Conservation (phyloP, 1,140 invertebrate species). For the Marisa cornuarietis region DNA sequence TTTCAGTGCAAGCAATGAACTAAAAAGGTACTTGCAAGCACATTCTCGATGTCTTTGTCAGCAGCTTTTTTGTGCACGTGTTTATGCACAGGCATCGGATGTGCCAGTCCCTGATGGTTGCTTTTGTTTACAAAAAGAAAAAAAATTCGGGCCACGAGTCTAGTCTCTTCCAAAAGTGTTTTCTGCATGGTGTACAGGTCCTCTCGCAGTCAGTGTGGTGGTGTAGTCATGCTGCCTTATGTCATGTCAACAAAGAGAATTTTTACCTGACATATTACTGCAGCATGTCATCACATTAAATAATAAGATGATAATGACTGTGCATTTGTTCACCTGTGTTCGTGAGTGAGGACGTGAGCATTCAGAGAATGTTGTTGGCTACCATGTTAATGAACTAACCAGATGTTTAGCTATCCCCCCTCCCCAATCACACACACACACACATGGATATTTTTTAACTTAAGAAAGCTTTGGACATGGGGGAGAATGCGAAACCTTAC, state of each 20-base stretch:
- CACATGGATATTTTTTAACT: no score
- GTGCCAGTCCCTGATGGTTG: no score
- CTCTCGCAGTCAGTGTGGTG: background rate
- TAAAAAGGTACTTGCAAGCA: no score
- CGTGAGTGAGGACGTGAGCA: no score
- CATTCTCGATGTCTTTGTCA: no score
- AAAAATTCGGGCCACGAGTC: no score
- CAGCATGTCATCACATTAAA: background rate
- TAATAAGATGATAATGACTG: background rate
- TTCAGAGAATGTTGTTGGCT: background rate
- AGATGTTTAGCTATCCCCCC: background rate
- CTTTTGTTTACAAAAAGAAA: no score
- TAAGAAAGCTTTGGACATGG: background rate
- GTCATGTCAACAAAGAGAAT: slow-evolving; percentile 16
- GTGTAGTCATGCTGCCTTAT: background rate
- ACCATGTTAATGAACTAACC: no score
- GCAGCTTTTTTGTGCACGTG: background rate
- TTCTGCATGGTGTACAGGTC: background rate
- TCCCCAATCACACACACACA: background rate
- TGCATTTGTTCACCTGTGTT: background rate
- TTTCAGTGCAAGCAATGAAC: no score
- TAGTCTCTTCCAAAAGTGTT: background rate
- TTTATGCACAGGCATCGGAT: background rate
- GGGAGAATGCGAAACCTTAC: background rate
- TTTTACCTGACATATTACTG: slow-evolving; percentile 12